Evolutionary conservation across 1,140 invertebrate genomes (phyloP).

Genomic region (Ptiloglossa arizonensis): DNA sequence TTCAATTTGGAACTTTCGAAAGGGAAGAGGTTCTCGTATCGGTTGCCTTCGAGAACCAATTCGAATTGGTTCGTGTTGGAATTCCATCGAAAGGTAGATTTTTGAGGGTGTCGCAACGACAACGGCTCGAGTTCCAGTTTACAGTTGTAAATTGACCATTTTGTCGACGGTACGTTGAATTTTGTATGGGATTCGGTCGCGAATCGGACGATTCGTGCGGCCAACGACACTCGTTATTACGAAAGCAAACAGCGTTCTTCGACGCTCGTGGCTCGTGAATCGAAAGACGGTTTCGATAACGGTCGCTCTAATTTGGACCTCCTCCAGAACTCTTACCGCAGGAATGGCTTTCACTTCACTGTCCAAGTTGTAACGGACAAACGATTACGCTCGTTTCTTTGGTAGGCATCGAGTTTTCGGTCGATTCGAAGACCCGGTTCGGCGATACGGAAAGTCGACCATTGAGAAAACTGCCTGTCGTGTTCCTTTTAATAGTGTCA

Average conservation of each 20-base stretch:
- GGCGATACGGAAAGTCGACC: no score
- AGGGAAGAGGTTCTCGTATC: no score
- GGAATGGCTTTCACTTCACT: constrained; percentile 39
- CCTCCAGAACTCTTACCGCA: neutral
- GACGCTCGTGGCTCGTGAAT: constrained; percentile 52
- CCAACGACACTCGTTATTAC: constrained; percentile 10
- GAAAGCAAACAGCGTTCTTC: constrained; percentile 34
- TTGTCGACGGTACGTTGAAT: neutral
- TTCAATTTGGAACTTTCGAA: no score
- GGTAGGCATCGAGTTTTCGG: constrained; percentile 10
- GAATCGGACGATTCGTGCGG: neutral
- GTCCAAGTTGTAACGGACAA: neutral
- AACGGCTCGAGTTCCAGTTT: no score
- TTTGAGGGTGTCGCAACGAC: no score
- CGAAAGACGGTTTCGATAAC: constrained; percentile 48
- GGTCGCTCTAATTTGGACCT: constrained; percentile 37
- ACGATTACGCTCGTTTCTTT: constrained; percentile 28
- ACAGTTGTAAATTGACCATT: neutral
- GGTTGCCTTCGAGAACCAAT: no score
- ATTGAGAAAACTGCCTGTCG: no score
- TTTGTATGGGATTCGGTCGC: neutral
- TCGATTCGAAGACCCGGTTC: neutral
- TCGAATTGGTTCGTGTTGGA: no score
- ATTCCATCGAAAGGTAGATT: no score
- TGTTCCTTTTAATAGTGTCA: no score